Evolutionary conservation across 2,113 vertebrate species (phyloP).

Genomic region (Pomatorhinus ruficollis): DNA sequence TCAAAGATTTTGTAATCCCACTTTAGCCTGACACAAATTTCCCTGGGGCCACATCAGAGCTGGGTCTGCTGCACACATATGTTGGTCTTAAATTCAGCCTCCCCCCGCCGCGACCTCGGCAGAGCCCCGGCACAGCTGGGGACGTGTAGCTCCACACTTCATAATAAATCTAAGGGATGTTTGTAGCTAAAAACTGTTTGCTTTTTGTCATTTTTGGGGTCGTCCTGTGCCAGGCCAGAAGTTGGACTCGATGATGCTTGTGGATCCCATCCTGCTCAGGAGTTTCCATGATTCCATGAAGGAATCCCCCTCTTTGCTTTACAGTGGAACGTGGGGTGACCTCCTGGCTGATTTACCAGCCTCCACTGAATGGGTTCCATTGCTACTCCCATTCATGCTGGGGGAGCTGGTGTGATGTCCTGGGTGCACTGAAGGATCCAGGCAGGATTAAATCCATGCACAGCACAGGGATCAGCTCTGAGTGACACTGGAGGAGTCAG

Average conservation of each 20-base stretch:
- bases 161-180: background rate
- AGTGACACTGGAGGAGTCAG: fast-evolving
- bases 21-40: background rate
- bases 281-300: background rate
- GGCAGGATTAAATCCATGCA: background rate
- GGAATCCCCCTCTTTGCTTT: background rate
- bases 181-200: background rate
- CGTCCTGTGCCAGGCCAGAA: background rate
- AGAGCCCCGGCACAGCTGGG: fast-evolving
- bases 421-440: background rate
- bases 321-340: background rate
- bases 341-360: background rate
- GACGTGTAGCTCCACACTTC: fast-evolving
- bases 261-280: background rate
- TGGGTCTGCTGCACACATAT: background rate
- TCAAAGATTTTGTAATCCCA: background rate
- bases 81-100: background rate
- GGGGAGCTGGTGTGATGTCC: background rate
- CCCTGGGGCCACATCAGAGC: background rate
- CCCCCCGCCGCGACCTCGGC: fast-evolving
- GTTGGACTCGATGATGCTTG: fast-evolving
- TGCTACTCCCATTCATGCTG: background rate
- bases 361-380: fast-evolving
- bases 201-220: background rate
- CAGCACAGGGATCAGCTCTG: background rate